Evolutionary conservation across 2,888 invertebrate species (phyloP).

Genomic region (Stictocephala bisonia): DNA sequence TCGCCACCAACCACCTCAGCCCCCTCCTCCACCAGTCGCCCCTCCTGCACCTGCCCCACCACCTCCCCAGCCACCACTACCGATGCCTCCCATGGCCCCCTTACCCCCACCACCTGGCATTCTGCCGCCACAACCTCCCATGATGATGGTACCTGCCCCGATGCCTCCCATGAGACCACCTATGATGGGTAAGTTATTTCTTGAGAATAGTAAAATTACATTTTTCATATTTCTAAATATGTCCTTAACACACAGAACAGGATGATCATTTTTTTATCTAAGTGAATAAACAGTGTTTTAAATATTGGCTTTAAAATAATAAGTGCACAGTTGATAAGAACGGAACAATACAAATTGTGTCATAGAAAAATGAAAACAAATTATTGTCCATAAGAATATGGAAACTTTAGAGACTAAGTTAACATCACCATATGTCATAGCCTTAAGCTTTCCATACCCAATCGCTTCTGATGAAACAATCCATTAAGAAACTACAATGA

Average conservation of each 20-base stretch:
- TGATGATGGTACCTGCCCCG: slow-evolving; percentile 74
- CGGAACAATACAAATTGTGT: too few species aligned
- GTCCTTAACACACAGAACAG: neutral
- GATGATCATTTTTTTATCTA: too few species aligned
- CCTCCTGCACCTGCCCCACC: slow-evolving; percentile 62
- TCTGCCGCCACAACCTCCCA: slow-evolving; percentile 66
- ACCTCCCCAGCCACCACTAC: slow-evolving; percentile 60
- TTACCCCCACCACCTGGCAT: slow-evolving; percentile 63
- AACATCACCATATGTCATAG: too few species aligned
- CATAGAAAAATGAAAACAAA: too few species aligned
- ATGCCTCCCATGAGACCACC: slow-evolving; percentile 69
- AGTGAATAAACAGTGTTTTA: too few species aligned
- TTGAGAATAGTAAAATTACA: neutral
- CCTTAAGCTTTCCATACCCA: too few species aligned
- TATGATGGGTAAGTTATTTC: slow-evolving; percentile 67
- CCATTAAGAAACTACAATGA: too few species aligned
- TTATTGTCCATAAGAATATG: too few species aligned
- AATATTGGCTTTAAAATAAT: too few species aligned
- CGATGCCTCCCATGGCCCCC: slow-evolving; percentile 68
- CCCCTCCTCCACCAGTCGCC: slow-evolving; percentile 56
- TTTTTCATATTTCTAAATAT: neutral
- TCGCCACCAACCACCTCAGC: slow-evolving; percentile 50
- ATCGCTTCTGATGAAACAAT: too few species aligned
- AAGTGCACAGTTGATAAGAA: too few species aligned
- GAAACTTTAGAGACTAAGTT: too few species aligned